These are phyloP conservation scores for Thyatira batis DNA, from an alignment of 2,888 invertebrate species.

Conservation along the genomic window DNA sequence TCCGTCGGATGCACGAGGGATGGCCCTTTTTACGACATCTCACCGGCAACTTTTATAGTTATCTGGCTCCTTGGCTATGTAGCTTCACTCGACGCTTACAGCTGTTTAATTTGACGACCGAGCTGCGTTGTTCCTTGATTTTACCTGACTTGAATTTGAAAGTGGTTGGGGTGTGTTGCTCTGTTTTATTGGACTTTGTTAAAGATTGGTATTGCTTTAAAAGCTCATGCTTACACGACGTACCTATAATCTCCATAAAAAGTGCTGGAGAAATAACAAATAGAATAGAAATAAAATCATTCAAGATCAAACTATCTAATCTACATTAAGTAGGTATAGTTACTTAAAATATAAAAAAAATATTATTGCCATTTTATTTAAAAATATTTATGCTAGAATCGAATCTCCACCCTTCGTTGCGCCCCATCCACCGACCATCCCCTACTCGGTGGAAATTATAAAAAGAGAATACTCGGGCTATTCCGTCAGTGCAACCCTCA, in stretches of 20 bases:
- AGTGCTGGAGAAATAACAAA: too few species aligned
- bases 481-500: neutral
- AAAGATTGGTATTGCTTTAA: neutral
- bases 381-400: constrained; percentile 18
- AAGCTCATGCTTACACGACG: too few species aligned
- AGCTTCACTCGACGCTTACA: constrained; percentile 48
- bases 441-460: constrained; percentile 47
- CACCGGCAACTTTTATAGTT: constrained; percentile 43
- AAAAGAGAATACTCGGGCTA: constrained; percentile 38
- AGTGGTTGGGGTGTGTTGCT: too few species aligned
- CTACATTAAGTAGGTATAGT: neutral
- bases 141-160: neutral
- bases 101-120: constrained; percentile 21
- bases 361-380: neutral
- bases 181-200: neutral
- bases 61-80: constrained; percentile 32
- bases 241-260: too few species aligned
- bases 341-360: too few species aligned
- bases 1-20: constrained; percentile 25
- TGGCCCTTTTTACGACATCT: constrained; percentile 45
- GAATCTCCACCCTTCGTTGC: constrained; percentile 17
- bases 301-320: too few species aligned
- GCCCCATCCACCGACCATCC: constrained; percentile 19
- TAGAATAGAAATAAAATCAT: too few species aligned
- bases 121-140: neutral